Evolutionary conservation across 2,888 invertebrate genomes (phyloP).

Genomic region (Rotaria macrura): DNA sequence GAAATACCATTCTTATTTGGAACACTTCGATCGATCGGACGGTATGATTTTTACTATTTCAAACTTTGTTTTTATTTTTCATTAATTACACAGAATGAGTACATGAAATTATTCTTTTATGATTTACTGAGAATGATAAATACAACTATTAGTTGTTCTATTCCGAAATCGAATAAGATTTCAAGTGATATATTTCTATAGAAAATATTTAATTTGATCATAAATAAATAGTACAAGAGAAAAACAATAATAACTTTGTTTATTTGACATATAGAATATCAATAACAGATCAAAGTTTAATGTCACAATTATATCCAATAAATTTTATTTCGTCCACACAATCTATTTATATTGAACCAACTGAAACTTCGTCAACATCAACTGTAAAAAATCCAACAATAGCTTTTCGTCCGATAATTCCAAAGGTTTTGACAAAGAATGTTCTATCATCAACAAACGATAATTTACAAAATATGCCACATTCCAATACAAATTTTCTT

Average conservation of each 20-base stretch:
- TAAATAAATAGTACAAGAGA: too few species aligned
- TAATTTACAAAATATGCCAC: not conserved
- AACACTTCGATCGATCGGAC: not conserved
- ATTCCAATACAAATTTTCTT: not conserved
- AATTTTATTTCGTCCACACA: not conserved
- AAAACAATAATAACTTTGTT: too few species aligned
- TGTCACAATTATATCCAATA: not conserved
- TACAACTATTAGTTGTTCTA: too few species aligned
- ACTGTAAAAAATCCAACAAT: not conserved
- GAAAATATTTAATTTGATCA: too few species aligned
- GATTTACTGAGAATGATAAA: too few species aligned
- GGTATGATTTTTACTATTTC: not conserved
- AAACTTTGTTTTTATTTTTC: too few species aligned
- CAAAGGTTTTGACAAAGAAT: not conserved
- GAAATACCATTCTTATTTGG: constrained; percentile 14
- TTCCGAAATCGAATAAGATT: too few species aligned
- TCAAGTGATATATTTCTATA: too few species aligned
- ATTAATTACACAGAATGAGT: too few species aligned
- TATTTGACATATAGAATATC: not conserved
- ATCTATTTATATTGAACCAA: not conserved
- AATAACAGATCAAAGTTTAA: not conserved
- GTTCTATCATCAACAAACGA: not conserved
- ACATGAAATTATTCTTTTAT: too few species aligned
- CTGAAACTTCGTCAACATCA: too few species aligned
- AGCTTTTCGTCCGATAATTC: constrained; percentile 11